phyloP scores from a whole-genome alignment of 1,140 invertebrate species.

The Pissodes strobi region DNA sequence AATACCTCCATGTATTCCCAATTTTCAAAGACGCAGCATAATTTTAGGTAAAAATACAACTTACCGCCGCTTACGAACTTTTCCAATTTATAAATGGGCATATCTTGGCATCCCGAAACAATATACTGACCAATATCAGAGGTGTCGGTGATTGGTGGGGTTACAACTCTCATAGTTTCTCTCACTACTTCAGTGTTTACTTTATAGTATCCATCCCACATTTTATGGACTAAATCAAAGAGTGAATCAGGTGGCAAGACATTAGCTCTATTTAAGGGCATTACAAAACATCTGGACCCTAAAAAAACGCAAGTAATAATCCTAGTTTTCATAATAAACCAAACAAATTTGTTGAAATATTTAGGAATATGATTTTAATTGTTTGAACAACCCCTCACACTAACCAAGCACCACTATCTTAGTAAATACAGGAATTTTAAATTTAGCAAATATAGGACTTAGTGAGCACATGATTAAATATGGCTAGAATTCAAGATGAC shows the following conservation, averaged over 20 bases:
- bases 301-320: no score
- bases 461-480: no score
- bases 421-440: no score
- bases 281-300: constrained; percentile 77
- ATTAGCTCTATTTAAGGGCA: constrained; percentile 79
- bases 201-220: constrained; percentile 81
- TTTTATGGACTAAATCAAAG: constrained; percentile 78
- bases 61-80: constrained; percentile 63
- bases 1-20: no score
- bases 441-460: no score
- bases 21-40: neutral
- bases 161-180: constrained; percentile 76
- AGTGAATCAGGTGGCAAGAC: constrained; percentile 79
- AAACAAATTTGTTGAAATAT: no score
- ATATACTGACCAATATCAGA: constrained; percentile 71
- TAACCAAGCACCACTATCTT: no score
- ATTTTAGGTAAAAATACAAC: constrained; percentile 32
- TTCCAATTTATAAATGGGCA: constrained; percentile 75
- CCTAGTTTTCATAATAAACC: no score
- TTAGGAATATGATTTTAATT: no score
- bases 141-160: constrained; percentile 71
- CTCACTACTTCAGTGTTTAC: constrained; percentile 78
- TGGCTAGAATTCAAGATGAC: no score
- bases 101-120: constrained; percentile 69
- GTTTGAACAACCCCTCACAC: no score